Percentiles rank a stretch among this genome's conserved stretches.
These are phyloP conservation scores for Siphamia tubifer DNA, from an alignment of 2,113 vertebrate species.

Conservation along the genomic window DNA sequence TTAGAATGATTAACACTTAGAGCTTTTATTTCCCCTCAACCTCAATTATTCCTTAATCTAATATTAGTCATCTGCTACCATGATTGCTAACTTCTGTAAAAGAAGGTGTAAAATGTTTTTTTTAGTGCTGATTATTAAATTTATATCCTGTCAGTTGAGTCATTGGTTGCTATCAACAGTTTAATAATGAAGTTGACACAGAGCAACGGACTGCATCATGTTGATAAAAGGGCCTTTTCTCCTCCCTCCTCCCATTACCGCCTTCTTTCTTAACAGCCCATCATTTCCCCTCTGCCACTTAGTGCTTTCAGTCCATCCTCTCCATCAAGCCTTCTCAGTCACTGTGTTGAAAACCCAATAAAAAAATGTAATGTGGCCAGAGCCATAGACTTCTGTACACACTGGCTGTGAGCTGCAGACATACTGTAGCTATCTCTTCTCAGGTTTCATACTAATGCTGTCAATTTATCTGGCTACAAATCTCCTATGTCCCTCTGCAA, in stretches of 20 bases:
- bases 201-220: not conserved
- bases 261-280: not conserved
- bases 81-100: too few relatives aligned
- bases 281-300: slow-evolving; percentile 31
- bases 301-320: not conserved
- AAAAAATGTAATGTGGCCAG: slow-evolving; percentile 5
- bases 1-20: too few relatives aligned
- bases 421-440: not conserved
- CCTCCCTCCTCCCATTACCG: slow-evolving; percentile 3
- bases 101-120: too few relatives aligned
- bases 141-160: too few relatives aligned
- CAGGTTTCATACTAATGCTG: not conserved
- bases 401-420: not conserved
- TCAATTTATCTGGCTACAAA: not conserved
- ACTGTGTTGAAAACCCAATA: not conserved
- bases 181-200: slow-evolving; percentile 9
- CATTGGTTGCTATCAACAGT: not conserved
- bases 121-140: too few relatives aligned
- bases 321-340: not conserved
- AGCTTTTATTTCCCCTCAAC: too few relatives aligned
- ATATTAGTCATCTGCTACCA: too few relatives aligned
- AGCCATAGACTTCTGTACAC: not conserved
- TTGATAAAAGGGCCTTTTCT: slow-evolving; percentile 31
- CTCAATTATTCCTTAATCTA: too few relatives aligned
- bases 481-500: not conserved